Conservation (phyloP, 2,113 vertebrate genomes). For the Anas platyrhynchos region DNA sequence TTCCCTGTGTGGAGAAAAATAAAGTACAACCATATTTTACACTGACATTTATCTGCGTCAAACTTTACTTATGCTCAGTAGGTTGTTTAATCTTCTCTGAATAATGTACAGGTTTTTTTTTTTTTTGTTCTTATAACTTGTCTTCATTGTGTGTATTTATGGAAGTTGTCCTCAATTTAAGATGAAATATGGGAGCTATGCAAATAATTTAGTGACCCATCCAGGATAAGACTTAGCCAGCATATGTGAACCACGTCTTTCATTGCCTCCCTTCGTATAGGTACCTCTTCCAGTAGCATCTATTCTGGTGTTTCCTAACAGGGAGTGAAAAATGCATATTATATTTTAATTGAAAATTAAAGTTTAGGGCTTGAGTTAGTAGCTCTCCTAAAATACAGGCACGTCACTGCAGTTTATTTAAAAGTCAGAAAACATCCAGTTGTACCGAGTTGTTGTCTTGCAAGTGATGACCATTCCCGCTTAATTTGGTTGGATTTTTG, state of each 20-base stretch:
- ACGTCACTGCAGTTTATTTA: background rate
- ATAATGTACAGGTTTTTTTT: background rate
- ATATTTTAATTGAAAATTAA: background rate
- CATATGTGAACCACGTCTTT: background rate
- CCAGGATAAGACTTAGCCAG: background rate
- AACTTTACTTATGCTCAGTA: conserved; percentile 57
- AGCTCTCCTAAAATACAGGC: background rate
- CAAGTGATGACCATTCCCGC: background rate
- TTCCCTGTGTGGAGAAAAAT: background rate
- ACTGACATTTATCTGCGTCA: conserved; percentile 34
- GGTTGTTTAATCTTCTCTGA: conserved; percentile 40
- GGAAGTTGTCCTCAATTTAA: conserved; percentile 37
- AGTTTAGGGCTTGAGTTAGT: background rate
- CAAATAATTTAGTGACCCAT: conserved; percentile 46
- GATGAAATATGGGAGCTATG: conserved; percentile 30
- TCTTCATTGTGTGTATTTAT: conserved; percentile 19
- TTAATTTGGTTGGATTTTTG: background rate
- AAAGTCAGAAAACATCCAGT: background rate
- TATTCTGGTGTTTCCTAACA: background rate
- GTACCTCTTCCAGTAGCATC: background rate
- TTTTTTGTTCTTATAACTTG: conserved; percentile 20
- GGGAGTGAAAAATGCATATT: background rate
- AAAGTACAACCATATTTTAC: conserved; percentile 50
- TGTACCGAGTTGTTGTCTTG: background rate
- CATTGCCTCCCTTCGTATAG: background rate